Conservation (phyloP, 1,140 invertebrate species). For the Zaprionus ornatus region DNA sequence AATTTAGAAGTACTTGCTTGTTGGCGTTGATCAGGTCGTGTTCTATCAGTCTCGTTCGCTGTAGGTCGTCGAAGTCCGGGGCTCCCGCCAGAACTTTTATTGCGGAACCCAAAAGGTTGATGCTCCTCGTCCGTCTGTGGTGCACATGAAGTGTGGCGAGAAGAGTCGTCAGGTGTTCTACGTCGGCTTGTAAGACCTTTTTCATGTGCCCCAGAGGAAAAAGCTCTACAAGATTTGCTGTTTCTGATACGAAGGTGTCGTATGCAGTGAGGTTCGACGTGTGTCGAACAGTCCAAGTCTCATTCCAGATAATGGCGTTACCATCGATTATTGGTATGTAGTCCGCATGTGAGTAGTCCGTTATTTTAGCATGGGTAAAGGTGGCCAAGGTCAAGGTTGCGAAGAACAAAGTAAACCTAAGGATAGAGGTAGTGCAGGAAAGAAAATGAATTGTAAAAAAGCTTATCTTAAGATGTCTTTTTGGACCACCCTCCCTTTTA, state of each 20-base stretch:
- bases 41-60: constrained; percentile 4
- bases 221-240: background rate
- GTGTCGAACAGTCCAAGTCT: constrained; percentile 8
- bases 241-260: no score
- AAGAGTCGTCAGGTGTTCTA: constrained; percentile 14
- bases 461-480: no score
- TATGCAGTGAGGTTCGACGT: constrained; percentile 15
- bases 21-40: background rate
- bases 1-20: background rate
- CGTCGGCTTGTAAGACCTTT: background rate
- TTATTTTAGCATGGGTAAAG: constrained; percentile 5
- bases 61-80: background rate
- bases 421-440: no score
- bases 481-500: background rate
- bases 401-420: no score
- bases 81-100: no score
- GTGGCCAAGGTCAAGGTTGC: background rate
- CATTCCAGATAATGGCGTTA: constrained; percentile 17
- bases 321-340: constrained; percentile 21
- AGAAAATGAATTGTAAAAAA: no score
- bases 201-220: constrained; percentile 3
- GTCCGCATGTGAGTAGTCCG: constrained; percentile 22
- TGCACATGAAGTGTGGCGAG: constrained; percentile 5
- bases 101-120: no score
- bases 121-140: constrained; percentile 2